Base-by-base conservation (phyloP, 1,140 invertebrate species). In the Drosophila triauraria region DNA sequence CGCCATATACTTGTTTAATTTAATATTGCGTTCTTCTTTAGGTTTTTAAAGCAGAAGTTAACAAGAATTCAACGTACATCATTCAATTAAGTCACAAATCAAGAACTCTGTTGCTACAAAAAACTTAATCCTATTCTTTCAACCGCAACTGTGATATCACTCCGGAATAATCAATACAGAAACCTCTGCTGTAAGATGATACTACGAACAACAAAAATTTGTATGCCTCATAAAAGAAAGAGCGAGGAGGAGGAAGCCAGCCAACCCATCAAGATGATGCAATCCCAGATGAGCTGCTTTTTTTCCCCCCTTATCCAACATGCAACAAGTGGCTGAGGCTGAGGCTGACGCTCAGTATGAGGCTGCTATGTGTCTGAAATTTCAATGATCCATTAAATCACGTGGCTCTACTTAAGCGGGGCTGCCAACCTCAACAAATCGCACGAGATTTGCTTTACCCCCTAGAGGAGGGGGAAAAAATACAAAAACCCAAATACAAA, bases 341-440 rank as follows among this genome's bases (percentile, higher is more conserved):
- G 25, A 17, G 32, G 30, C 42, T 27, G 47, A 27, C 3, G 60
- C 10, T 8, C 38, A 12, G 30, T 27, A 30, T 27, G 25, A 17
- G 35, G 20, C 42, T 27, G 47, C 43, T 40, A 23, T 46, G 68
- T 61, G 71, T 20, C 57, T 78, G 46, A 47, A 78, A 67, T 77
- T 67, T 68, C 38, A 59, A 56, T 57, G 75, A 78, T 61, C 48
- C 63, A 61, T 67, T 40, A 56, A 63, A 75, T 75, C 71, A 75
- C 71, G 71, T 75, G 71, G 71, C 50, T 78, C 56, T 38, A 68
- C 23, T 77, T 69, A 77, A 59, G 50, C 43, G 15, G 75, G n/a
- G 51, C 53, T 48, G 51, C 62, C 50, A 58, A 54, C 71, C 63
- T 40, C 75, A 47, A 38, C 35, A 57, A 58, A 59, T 43, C 68